These are phyloP conservation scores for Torymus auratus DNA, from an alignment of 2,888 invertebrate genomes.

Conservation along the genomic window DNA sequence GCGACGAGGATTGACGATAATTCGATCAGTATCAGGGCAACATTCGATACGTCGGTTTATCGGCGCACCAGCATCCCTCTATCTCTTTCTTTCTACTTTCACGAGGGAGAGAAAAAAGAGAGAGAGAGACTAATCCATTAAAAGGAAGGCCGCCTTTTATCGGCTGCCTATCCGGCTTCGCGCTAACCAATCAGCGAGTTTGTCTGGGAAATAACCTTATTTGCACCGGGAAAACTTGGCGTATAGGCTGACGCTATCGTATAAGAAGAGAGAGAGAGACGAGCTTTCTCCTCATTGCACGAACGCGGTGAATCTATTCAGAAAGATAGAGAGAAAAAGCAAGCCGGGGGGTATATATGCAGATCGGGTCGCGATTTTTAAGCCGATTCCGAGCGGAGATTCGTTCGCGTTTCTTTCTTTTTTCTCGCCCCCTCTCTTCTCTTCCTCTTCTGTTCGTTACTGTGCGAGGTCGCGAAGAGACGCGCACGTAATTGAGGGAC, in stretches of 20 bases:
- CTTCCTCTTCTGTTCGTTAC: no score
- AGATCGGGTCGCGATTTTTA: constrained; percentile 19
- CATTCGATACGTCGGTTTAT: constrained; percentile 67
- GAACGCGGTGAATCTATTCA: background rate
- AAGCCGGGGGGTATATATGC: background rate
- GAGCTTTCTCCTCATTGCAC: no score
- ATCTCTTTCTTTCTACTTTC: constrained; percentile 37
- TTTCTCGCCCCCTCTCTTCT: background rate
- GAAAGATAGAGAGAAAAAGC: background rate
- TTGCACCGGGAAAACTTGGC: constrained; percentile 33
- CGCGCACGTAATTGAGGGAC: no score
- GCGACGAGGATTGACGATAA: constrained; percentile 62
- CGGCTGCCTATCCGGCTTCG: constrained; percentile 14
- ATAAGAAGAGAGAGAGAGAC: background rate
- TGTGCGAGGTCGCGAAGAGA: no score
- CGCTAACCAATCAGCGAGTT: constrained; percentile 53
- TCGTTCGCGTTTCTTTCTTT: background rate
- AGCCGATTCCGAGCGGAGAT: constrained; percentile 9
- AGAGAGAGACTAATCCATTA: constrained; percentile 59
- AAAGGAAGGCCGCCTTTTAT: constrained; percentile 51
- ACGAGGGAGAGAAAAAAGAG: no score
- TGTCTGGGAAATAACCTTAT: constrained; percentile 53
- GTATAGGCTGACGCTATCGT: no score
- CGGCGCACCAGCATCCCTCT: constrained; percentile 23
- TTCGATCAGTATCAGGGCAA: constrained; percentile 66